Percentiles rank a stretch among this genome's conserved stretches.
Conservation (phyloP, 2,888 invertebrate genomes). For the Athalia cordata region DNA sequence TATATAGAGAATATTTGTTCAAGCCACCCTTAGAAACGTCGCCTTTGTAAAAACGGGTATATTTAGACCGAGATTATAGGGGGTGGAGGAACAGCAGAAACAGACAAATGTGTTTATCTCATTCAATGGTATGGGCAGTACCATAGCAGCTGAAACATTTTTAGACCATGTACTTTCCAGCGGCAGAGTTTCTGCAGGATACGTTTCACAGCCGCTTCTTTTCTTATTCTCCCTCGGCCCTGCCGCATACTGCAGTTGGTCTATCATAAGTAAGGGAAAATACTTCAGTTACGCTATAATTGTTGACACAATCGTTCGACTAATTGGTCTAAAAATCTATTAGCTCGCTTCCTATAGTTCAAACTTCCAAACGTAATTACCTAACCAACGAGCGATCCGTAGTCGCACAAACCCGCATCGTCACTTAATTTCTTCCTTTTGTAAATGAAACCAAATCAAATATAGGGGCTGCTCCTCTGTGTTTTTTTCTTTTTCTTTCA, state of each 20-base stretch:
- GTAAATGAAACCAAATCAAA: conserved; percentile 43
- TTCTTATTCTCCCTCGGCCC: background rate
- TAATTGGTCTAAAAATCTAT: conserved; percentile 41
- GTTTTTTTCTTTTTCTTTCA: background rate
- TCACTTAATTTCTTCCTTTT: conserved; percentile 10
- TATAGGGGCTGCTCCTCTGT: background rate
- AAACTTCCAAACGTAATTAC: too few relatives aligned
- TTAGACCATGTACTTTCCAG: conserved; percentile 17
- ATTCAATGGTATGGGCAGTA: conserved; percentile 18
- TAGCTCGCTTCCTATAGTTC: background rate
- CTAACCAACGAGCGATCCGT: too few relatives aligned
- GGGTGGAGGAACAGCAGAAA: conserved; percentile 49
- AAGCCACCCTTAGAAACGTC: conserved; percentile 51
- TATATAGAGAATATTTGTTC: conserved; percentile 54
- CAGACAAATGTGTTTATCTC: conserved; percentile 51
- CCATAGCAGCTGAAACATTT: conserved; percentile 5
- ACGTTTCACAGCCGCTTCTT: background rate
- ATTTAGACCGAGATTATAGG: conserved; percentile 50
- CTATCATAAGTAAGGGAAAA: background rate
- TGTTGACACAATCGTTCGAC: conserved; percentile 36
- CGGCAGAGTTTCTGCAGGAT: background rate
- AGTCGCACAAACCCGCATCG: conserved; percentile 20
- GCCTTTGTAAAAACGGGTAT: conserved; percentile 45
- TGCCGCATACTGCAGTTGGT: too few relatives aligned
- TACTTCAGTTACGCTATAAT: background rate